Evolutionary conservation across 2,113 vertebrate genomes (phyloP), one percentile per base, ranked within the genome.

Genomic region (Channa maculata): DNA sequence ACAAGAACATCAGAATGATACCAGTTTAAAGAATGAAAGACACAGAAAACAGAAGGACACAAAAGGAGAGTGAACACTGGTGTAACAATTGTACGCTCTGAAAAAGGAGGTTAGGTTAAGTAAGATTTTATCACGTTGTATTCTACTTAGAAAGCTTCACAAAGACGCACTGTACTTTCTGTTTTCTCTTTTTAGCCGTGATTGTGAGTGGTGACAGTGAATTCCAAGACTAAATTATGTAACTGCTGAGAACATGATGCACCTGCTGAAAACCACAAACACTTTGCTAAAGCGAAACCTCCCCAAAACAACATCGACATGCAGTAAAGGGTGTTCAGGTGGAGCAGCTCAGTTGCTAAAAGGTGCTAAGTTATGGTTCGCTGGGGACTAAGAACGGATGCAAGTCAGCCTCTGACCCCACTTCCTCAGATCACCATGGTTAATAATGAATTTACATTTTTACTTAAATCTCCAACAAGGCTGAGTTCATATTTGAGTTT

Each of bases 151-250:
- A 24, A 52, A 80, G 64, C 69, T 41, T 68, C 3, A 1, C n/a
- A 50, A 65, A 34, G 43, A 50, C 54, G 54, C 45, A 7, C 6
- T 41, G 54, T 46, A 7, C 6, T 41, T 55, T 14, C 15, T 14
- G 10, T 12, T 45, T 33, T 13, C 72, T 41, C 24, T 62, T 41
- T n/a, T 62, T 61, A 83, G 78, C 59, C 61, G 43, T 33, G 61
- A 67, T 69, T 59, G 49, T 62, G 64, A 52, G 74, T 59, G 77
- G 62, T 57, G 59, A 68, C 71, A 65, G 41, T 74, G 58, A 66
- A 71, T 75, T 80, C 53, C 46, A 70, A 58, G 39, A 55, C 5
- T 2, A 46, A n/a, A 71, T 79, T 14, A 3, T 64, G 11, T 14
- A 45, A 66, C 70, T 58, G 72, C 15, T 73, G 61, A 65, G 68